Evolutionary conservation across 2,113 vertebrate species (phyloP).

Genomic region (Malurus cyaneus): DNA sequence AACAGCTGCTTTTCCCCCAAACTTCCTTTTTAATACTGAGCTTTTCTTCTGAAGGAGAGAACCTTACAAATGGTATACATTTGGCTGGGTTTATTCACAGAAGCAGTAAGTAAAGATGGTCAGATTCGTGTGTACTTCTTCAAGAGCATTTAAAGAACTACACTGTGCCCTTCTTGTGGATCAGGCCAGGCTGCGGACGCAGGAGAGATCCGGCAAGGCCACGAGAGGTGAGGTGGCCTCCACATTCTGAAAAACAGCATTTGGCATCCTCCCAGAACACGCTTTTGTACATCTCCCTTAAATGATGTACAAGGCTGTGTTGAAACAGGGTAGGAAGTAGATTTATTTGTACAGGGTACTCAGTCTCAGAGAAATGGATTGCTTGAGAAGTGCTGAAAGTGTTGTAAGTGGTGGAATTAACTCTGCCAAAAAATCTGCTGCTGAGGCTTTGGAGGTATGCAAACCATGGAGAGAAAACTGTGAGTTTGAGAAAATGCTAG

Average conservation of each 20-base stretch:
- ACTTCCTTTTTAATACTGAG: neutral
- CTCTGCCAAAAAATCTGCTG: neutral
- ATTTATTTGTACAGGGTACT: neutral
- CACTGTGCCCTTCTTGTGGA: conserved; percentile 78
- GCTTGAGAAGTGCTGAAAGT: neutral
- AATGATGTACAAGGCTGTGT: neutral
- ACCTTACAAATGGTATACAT: neutral
- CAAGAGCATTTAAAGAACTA: conserved; percentile 80
- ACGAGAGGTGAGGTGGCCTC: conserved; percentile 43
- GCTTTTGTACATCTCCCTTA: neutral
- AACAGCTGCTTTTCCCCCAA: neutral
- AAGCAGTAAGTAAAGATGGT: conserved; percentile 85
- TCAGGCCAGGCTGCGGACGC: conserved; percentile 77
- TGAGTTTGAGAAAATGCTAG: neutral
- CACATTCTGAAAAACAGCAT: neutral
- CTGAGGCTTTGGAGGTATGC: neutral
- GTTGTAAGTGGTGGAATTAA: neutral
- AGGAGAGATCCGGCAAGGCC: conserved; percentile 67
- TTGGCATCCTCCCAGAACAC: neutral
- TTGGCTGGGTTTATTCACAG: conserved; percentile 57
- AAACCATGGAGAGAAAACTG: neutral
- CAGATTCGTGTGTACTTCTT: conserved; percentile 88
- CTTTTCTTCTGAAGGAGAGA: neutral
- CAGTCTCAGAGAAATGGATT: neutral
- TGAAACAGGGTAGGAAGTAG: neutral